Percentiles rank a stretch among this genome's conserved stretches.
Conservation (phyloP, 2,113 vertebrate genomes). For the Chlamydotis undulata region DNA sequence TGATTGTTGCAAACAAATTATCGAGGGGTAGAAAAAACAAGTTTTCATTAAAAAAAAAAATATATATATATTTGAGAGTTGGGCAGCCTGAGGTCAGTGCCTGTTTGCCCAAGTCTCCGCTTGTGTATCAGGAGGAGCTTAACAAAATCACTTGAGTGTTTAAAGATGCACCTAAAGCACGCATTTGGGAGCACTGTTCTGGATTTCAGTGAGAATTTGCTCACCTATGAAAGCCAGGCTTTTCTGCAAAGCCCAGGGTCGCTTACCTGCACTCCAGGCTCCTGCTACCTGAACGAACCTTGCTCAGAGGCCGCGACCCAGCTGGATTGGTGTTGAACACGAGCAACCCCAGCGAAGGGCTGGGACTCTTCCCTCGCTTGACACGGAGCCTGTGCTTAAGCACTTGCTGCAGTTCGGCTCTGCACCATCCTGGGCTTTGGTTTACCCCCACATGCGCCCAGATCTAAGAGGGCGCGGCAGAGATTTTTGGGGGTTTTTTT, state of each 20-base stretch:
- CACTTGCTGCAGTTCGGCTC: fast-evolving
- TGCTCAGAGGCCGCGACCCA: neutral
- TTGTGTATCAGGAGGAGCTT: neutral
- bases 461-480: neutral
- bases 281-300: neutral
- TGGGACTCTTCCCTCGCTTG: neutral
- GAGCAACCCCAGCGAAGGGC: neutral
- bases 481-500: no score
- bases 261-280: neutral
- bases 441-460: neutral
- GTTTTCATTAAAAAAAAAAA: neutral
- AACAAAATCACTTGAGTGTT: neutral
- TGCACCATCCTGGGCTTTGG: neutral
- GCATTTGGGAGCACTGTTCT: neutral
- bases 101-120: neutral
- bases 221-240: neutral
- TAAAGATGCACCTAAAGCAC: neutral
- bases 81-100: neutral
- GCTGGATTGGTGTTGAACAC: neutral
- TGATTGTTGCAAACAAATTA: neutral
- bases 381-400: neutral
- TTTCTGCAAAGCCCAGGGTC: neutral
- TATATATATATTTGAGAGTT: no score
- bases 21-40: neutral
- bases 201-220: neutral